Evolutionary conservation across 2,888 invertebrate genomes (phyloP).

Genomic region (Nomada ruficornis): DNA sequence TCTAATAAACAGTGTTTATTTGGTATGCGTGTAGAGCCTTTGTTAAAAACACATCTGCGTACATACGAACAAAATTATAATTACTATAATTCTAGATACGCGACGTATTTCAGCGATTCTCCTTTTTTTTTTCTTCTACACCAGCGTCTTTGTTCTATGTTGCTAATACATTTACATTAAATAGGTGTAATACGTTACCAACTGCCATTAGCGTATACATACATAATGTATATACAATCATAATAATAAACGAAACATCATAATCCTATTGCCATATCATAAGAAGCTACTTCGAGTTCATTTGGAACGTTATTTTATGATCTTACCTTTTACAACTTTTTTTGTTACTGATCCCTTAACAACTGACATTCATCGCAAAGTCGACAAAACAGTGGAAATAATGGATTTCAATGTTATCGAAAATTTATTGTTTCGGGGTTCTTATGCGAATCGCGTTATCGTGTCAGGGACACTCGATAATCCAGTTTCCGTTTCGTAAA

Average conservation of each 20-base stretch:
- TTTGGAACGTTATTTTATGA: constrained; percentile 27
- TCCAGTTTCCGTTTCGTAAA: constrained; percentile 19
- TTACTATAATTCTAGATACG: constrained; percentile 45
- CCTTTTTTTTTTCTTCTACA: constrained; percentile 23
- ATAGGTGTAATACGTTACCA: constrained; percentile 48
- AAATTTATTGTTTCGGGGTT: background rate
- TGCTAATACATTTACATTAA: constrained; percentile 50
- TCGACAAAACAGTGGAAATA: constrained; percentile 15
- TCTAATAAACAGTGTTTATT: constrained; percentile 58
- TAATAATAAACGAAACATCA: constrained; percentile 44
- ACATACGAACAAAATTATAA: constrained; percentile 53
- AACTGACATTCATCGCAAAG: constrained; percentile 34
- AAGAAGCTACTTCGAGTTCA: constrained; percentile 35
- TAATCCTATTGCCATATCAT: constrained; percentile 23
- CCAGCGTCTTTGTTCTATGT: constrained; percentile 34
- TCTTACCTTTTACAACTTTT: constrained; percentile 42
- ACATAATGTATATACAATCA: constrained; percentile 4
- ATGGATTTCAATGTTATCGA: background rate
- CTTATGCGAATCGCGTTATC: constrained; percentile 28
- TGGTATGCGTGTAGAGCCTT: constrained; percentile 52
- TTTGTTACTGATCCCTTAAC: constrained; percentile 23
- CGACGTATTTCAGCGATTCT: constrained; percentile 49
- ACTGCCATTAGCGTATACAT: constrained; percentile 52
- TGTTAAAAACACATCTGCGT: constrained; percentile 55
- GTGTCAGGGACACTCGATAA: constrained; percentile 31